phyloP scores from a whole-genome alignment of 2,888 invertebrate genomes.

The Eupithecia exiguata region DNA sequence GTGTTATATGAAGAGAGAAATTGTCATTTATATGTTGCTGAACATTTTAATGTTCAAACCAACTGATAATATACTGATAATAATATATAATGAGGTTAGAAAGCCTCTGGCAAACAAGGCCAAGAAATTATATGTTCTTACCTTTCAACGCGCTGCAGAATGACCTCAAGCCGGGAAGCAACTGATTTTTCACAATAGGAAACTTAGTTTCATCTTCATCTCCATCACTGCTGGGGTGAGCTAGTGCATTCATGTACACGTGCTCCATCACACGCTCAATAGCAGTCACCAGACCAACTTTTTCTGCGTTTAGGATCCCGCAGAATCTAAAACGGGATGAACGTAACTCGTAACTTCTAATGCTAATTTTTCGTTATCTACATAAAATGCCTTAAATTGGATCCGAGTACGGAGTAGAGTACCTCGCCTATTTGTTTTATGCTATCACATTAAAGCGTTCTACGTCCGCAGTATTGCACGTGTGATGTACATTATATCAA shows the following conservation, averaged over 20 bases:
- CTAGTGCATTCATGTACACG: conserved; percentile 95
- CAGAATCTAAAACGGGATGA: conserved; percentile 83
- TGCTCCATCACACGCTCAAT: conserved; percentile 94
- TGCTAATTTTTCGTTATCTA: background rate
- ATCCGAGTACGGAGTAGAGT: too few species aligned
- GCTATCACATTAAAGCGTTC: background rate
- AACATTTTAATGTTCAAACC: background rate
- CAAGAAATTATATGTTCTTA: conserved; percentile 45
- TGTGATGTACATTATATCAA: too few species aligned
- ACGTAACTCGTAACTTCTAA: background rate
- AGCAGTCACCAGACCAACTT: conserved; percentile 92
- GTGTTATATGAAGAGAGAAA: background rate
- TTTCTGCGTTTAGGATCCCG: conserved; percentile 90
- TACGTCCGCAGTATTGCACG: background rate
- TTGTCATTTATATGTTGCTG: background rate
- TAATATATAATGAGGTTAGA: background rate
- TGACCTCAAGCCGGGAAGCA: conserved; percentile 91
- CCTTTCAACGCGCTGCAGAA: conserved; percentile 96
- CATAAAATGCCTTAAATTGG: background rate
- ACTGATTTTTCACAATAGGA: conserved; percentile 91
- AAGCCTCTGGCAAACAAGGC: background rate
- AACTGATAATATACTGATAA: background rate
- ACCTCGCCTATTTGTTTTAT: background rate
- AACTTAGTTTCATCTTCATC: conserved; percentile 92
- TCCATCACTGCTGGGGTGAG: conserved; percentile 90